These are phyloP conservation scores for Eurytoma californica DNA, from an alignment of 2,888 invertebrate species.

Conservation along the genomic window DNA sequence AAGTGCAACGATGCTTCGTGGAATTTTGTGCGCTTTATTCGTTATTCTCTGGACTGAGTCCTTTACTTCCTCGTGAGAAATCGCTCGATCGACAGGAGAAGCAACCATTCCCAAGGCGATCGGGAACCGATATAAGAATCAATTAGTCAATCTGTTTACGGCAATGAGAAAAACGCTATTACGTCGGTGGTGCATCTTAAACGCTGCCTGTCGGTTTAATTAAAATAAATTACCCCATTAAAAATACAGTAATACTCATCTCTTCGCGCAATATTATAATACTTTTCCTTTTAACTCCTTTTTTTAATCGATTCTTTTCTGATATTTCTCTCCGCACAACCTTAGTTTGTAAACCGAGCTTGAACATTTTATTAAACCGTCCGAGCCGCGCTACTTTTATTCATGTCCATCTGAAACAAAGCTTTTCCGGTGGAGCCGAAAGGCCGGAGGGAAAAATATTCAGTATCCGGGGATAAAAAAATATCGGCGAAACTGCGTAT, in stretches of 20 bases:
- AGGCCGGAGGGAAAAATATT: too few species aligned
- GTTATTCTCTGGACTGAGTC: not conserved
- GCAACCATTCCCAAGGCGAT: constrained; percentile 27
- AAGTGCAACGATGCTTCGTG: not conserved
- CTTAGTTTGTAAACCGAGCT: too few species aligned
- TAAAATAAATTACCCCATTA: not conserved
- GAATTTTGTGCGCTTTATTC: not conserved
- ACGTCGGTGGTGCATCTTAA: not conserved
- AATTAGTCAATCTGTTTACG: constrained; percentile 5
- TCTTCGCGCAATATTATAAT: too few species aligned
- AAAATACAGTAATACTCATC: not conserved
- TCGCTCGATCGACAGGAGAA: not conserved
- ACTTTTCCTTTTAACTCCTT: too few species aligned
- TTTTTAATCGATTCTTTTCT: too few species aligned
- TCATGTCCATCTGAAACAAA: too few species aligned
- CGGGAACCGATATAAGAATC: constrained; percentile 1
- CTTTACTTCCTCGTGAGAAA: not conserved
- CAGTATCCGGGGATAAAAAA: too few species aligned
- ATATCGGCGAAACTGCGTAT: too few species aligned
- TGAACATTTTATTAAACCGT: too few species aligned
- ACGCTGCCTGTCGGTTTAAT: not conserved
- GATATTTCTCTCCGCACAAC: too few species aligned
- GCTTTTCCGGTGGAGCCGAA: too few species aligned
- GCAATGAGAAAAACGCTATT: not conserved
- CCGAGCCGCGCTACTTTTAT: too few species aligned